Conservation (phyloP, 2,888 invertebrate species). For the Nasonia oneida region DNA sequence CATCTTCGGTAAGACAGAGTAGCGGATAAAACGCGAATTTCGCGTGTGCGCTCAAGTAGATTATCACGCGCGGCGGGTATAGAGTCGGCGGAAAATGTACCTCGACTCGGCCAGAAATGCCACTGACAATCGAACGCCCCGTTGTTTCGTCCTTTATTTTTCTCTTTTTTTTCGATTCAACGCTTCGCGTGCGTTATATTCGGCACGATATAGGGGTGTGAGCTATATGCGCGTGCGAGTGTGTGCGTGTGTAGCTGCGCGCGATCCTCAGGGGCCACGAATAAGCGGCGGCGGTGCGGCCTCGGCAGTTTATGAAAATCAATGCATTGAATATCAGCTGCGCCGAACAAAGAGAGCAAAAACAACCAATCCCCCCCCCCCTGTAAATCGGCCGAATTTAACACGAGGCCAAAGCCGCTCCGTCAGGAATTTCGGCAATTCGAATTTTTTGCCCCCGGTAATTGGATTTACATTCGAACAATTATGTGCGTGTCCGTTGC, state of each 20-base stretch:
- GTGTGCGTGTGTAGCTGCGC: background rate
- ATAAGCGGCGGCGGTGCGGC: background rate
- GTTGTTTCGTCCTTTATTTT: no score
- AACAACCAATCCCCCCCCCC: background rate
- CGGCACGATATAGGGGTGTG: background rate
- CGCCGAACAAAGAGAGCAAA: background rate
- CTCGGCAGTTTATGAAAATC: slow-evolving; percentile 43
- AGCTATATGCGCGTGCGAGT: background rate
- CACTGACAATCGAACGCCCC: no score
- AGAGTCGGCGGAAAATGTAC: no score
- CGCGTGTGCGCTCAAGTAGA: no score
- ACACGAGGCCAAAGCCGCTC: background rate
- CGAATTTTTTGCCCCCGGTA: background rate
- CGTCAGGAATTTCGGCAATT: no score
- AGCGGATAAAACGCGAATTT: no score
- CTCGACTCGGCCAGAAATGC: no score
- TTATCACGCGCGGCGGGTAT: no score
- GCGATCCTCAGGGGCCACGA: background rate
- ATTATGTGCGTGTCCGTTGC: background rate
- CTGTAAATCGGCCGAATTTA: slow-evolving; percentile 33
- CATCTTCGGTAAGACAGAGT: no score
- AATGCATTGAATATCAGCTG: slow-evolving; percentile 28
- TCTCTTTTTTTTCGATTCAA: no score
- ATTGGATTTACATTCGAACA: background rate
- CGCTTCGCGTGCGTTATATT: no score